Evolutionary conservation across 2,113 vertebrate species (phyloP).

Genomic region (Coptodon bakossiorum): DNA sequence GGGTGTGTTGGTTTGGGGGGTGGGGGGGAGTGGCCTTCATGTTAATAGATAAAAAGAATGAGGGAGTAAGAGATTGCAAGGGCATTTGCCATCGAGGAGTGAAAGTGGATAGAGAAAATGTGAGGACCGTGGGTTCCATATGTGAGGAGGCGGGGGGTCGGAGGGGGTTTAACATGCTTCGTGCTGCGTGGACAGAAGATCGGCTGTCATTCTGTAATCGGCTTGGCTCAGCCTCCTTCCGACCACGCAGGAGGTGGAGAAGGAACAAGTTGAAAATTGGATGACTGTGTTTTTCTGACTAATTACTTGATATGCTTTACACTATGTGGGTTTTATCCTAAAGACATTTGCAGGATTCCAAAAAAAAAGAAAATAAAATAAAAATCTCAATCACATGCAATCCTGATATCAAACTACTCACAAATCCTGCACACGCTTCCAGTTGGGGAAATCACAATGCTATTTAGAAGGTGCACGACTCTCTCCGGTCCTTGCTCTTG

Average conservation of each 20-base stretch:
- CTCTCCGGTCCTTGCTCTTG: neutral
- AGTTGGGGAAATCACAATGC: neutral
- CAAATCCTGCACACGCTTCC: neutral
- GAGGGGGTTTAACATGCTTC: constrained; percentile 57
- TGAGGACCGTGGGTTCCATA: constrained; percentile 68
- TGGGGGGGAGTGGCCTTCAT: constrained; percentile 33
- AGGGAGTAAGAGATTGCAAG: constrained; percentile 62
- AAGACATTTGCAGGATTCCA: neutral
- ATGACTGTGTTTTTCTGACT: constrained; percentile 51
- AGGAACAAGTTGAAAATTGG: constrained; percentile 46
- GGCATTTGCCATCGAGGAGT: constrained; percentile 49
- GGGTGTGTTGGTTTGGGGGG: no score
- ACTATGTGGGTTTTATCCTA: constrained; percentile 33
- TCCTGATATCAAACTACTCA: neutral
- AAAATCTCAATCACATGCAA: neutral
- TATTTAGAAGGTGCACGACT: neutral
- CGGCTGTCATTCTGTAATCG: constrained; percentile 60
- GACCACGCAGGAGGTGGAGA: constrained; percentile 60
- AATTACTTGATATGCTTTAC: constrained; percentile 41
- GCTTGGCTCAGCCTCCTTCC: constrained; percentile 59
- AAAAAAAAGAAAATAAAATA: neutral
- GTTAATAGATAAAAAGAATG: constrained; percentile 69
- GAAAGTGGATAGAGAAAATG: constrained; percentile 69
- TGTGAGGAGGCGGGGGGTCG: constrained; percentile 61
- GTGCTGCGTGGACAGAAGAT: constrained; percentile 65